Percentiles rank a stretch among this genome's conserved stretches.
Conservation (phyloP, 2,113 vertebrate genomes). For the Fulmarus glacialis region DNA sequence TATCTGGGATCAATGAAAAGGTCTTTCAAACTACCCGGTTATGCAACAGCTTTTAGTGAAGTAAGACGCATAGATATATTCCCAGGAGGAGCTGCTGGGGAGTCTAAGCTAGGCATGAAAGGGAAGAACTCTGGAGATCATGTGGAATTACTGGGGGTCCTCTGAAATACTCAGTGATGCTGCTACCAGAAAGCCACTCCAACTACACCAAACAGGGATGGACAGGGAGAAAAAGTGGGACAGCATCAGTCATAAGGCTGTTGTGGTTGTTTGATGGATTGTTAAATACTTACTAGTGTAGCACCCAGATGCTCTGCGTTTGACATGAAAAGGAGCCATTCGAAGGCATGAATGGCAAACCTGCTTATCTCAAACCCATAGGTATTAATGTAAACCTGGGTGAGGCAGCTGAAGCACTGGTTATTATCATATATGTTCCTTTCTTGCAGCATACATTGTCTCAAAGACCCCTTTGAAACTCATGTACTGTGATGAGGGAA, state of each 20-base stretch:
- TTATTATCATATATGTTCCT: neutral
- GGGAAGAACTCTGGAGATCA: neutral
- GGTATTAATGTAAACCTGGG: neutral
- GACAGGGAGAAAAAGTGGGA: neutral
- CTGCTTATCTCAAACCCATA: neutral
- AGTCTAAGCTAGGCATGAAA: neutral
- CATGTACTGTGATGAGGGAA: neutral
- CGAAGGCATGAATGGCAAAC: neutral
- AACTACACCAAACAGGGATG: neutral
- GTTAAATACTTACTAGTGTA: neutral
- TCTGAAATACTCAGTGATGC: neutral
- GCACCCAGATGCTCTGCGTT: neutral
- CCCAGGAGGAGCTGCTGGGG: neutral
- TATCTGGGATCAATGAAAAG: neutral
- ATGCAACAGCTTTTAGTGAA: neutral
- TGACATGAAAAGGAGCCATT: neutral
- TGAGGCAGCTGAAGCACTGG: neutral
- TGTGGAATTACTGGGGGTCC: neutral
- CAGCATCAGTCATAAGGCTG: neutral
- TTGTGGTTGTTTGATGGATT: neutral
- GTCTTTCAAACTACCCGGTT: neutral
- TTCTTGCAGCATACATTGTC: neutral
- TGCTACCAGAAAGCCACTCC: neutral
- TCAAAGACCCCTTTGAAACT: neutral
- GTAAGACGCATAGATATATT: neutral